Base-by-base conservation (phyloP, 2,888 invertebrate genomes). In the Pristionchus maxplancki region DNA sequence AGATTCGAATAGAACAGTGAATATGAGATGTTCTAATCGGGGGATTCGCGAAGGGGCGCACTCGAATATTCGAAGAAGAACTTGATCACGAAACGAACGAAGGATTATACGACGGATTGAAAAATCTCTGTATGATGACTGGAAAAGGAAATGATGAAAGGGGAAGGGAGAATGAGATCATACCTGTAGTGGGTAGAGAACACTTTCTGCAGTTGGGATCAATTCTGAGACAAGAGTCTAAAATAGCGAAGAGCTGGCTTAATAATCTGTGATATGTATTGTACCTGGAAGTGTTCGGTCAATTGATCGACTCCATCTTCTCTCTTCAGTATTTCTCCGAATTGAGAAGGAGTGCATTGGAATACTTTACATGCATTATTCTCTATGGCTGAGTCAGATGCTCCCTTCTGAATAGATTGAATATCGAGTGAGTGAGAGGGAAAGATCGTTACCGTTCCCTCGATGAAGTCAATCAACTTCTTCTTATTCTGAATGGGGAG, bases 1-100 rank as follows among this genome's bases (percentile, higher is more conserved):
- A 20, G 87, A 37, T 31, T 87, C 87, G 34, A 87, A 87, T 15
- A 78, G 58, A 31, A 78, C 44, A n/a, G 78, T 78, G 31, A 78
- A 87, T 17, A 87, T 34, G 11, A 87, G 34, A 87, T 87, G 78
- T 62, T 87, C 87, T 9, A 87, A n/a, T 58, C 78, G 74, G 5
- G 87, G 87, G 40, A 87, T 87, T 20, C 87, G 78, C 20, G 87
- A 37, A 6, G 74, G 74, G 24, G 37, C 37, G n/a, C 20, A 34
- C 24, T 74, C 37, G 78, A 87, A 81, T 53, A 87, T 37, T 78
- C 58, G 31, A 48, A 78, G 78, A 17, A 87, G 81, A 20, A 87
- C 87, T n/a, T 64, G 74, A 48, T 87, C 87, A 62, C 87, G 87
- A 58, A 87, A 87, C 17, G n/a, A 87, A 28, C 87, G 87, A 53